Evolutionary conservation across 2,888 invertebrate species (phyloP), one percentile per base, ranked within the genome.

Genomic region (Aplocera efformata): DNA sequence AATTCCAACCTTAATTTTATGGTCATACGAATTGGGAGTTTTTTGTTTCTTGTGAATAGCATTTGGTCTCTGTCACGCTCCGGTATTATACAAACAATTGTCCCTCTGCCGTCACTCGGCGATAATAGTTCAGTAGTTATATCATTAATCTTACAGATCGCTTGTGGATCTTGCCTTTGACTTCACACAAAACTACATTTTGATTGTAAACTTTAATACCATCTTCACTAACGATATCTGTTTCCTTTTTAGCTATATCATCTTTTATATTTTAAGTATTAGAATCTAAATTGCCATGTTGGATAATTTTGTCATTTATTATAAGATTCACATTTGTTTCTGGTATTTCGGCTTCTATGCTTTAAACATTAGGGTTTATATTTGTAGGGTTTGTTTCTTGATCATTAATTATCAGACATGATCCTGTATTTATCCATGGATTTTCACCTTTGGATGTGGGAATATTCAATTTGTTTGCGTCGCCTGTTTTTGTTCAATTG

Each of bases 381-480:
- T 66, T 72, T 7, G 55, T 48, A 38, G 53, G 39, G 26, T 27
- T 1, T 38, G 24, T 25, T 42, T 31, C 32, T 51, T 50, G 52
- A 77, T 83, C 79, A 83, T 85, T 83, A 74, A 75, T 83, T 69
- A 80, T 67, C 54, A 59, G 46, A 53, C 59, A 60, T 69, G 73
- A 79, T 79, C 77, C 77, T 53, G 58, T 85, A 77, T 86, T 88
- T 86, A 72, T 76, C 72, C 74, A 78, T 70, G 76, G 79, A 85
- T 88, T 86, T 86, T 86, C 88, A 84, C 88, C 82, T 85, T 76
- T 73, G 67, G 64, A 75, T 85, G 85, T 83, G 86, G 85, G 85
- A 82, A 83, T 81, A 79, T 76, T 72, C 79, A 85, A 88, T 88
- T 88, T 84, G 86, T 86, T 82, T 79, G 65, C 66, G 72, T 74